These are phyloP conservation scores for Silurus glanis DNA, from an alignment of 2,113 vertebrate genomes.

Conservation along the genomic window DNA sequence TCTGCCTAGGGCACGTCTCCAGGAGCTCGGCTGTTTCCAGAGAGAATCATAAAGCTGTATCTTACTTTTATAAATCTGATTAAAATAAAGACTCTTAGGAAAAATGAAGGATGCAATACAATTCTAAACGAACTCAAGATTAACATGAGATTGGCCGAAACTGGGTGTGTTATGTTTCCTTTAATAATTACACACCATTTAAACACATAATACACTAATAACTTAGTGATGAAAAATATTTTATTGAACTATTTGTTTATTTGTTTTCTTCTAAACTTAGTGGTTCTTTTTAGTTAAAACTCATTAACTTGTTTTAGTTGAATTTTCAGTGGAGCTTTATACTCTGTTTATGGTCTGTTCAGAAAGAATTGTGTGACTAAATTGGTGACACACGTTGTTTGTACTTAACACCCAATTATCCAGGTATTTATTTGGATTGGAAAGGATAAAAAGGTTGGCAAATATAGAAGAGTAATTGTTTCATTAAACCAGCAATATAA, in stretches of 20 bases:
- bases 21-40: too few relatives aligned
- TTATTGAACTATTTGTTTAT: neutral
- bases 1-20: too few relatives aligned
- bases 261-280: neutral
- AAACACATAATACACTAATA: too few relatives aligned
- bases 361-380: neutral
- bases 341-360: neutral
- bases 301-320: neutral
- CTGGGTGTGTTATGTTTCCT: too few relatives aligned
- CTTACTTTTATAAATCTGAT: too few relatives aligned
- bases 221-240: neutral
- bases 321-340: neutral
- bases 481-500: neutral
- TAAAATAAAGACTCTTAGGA: too few relatives aligned
- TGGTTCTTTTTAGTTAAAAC: neutral
- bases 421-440: neutral
- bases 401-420: neutral
- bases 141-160: too few relatives aligned
- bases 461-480: neutral
- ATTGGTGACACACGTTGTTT: neutral
- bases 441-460: neutral
- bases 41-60: too few relatives aligned
- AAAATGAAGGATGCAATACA: too few relatives aligned
- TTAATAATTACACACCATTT: neutral
- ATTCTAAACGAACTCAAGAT: too few relatives aligned